A percentile compares a stretch with the other conserved stretches of the same genome.
Conservation (phyloP, 2,797 vertebrate species). For the Novumbra hubbsi region DNA sequence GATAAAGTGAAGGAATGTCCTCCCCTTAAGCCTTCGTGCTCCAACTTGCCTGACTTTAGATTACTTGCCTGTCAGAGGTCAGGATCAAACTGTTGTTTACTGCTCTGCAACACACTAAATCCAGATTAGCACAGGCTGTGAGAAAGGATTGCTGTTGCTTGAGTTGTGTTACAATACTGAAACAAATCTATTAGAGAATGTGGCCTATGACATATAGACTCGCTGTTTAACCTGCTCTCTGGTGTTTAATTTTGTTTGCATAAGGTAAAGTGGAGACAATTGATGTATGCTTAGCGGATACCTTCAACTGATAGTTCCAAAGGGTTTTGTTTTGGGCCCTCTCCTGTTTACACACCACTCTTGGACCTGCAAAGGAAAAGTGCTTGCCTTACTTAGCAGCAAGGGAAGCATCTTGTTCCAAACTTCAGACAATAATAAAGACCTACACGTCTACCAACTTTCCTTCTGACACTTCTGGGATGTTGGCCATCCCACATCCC, state of each 20-base stretch:
- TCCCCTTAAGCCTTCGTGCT: background rate
- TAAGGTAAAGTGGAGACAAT: too few relatives aligned
- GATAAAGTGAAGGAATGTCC: background rate
- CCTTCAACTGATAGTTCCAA: too few relatives aligned
- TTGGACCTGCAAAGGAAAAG: too few relatives aligned
- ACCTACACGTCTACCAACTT: too few relatives aligned
- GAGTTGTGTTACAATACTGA: constrained; percentile 32
- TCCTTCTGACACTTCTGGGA: too few relatives aligned
- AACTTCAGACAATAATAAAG: too few relatives aligned
- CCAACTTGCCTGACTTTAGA: background rate
- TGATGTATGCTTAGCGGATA: too few relatives aligned
- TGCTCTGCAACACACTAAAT: background rate
- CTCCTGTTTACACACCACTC: too few relatives aligned
- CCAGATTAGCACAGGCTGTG: constrained; percentile 44
- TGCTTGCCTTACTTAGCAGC: too few relatives aligned
- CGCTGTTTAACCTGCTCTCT: background rate
- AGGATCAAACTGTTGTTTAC: background rate
- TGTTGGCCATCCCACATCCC: too few relatives aligned
- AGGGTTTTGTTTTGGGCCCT: too few relatives aligned
- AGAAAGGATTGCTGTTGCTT: constrained; percentile 34
- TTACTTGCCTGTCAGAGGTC: background rate
- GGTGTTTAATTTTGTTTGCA: background rate
- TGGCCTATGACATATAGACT: background rate
- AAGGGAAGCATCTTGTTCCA: too few relatives aligned
- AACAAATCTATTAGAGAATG: background rate